A percentile compares a stretch with the other conserved stretches of the same genome.
Conservation (phyloP, 2,797 vertebrate genomes). For the Cyprinodon diabolis region DNA sequence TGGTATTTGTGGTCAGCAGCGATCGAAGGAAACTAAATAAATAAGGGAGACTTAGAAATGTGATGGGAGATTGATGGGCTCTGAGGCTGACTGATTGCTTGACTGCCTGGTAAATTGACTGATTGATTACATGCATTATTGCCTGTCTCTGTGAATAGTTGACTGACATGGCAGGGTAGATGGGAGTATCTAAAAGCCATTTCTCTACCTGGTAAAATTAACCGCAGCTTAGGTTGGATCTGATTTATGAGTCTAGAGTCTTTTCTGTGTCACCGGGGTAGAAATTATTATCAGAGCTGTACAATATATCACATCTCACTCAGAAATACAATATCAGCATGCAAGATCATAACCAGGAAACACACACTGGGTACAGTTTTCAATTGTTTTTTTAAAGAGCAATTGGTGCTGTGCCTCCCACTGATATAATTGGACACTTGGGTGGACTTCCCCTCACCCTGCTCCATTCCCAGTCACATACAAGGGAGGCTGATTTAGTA, state of each 20-base stretch:
- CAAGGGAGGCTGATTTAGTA: not conserved
- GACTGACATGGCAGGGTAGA: constrained; percentile 32
- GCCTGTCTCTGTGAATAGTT: constrained; percentile 14
- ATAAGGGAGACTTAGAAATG: constrained; percentile 18
- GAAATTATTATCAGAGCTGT: constrained; percentile 37
- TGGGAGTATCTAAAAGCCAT: constrained; percentile 2
- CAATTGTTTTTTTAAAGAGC: not conserved
- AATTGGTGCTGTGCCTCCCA: not conserved
- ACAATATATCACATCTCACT: not conserved
- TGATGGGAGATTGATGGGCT: constrained; percentile 19
- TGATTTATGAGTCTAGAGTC: constrained; percentile 15
- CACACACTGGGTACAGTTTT: not conserved
- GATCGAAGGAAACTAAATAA: constrained; percentile 8
- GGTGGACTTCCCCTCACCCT: not conserved
- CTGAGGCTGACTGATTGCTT: constrained; percentile 48
- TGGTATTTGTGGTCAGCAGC: constrained; percentile 23
- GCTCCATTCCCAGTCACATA: not conserved
- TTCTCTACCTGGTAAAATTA: constrained; percentile 8
- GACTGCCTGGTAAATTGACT: constrained; percentile 43
- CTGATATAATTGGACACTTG: not conserved
- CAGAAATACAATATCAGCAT: not conserved
- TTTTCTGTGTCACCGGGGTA: constrained; percentile 10
- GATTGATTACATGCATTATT: constrained; percentile 58
- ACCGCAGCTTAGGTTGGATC: constrained; percentile 6
- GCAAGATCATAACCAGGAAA: not conserved